Percentiles rank a stretch among this genome's conserved stretches.
Conservation (phyloP, 2,797 vertebrate species). For the Melanotaenia trifasciata region DNA sequence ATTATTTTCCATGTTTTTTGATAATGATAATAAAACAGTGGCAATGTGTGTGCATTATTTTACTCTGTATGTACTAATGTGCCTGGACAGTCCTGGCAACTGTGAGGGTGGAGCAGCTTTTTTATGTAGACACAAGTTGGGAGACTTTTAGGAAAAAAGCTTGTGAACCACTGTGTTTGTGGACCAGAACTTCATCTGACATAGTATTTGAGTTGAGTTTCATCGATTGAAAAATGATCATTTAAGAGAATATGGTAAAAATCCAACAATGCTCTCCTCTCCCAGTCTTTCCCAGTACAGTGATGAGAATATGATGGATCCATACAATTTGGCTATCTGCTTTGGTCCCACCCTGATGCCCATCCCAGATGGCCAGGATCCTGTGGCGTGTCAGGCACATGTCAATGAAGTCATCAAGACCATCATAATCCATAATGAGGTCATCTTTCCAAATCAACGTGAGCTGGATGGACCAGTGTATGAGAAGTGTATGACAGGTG, state of each 20-base stretch:
- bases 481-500: conserved; percentile 98
- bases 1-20: too few relatives aligned
- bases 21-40: background rate
- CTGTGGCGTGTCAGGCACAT: conserved; percentile 95
- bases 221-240: background rate
- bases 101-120: background rate
- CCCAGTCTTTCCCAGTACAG: conserved; percentile 96
- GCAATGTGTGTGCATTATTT: background rate
- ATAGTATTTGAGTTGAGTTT: background rate
- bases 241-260: background rate
- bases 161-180: background rate
- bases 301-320: conserved; percentile 99
- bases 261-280: background rate
- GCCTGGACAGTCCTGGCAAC: background rate
- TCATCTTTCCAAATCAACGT: conserved; percentile 93
- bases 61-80: background rate
- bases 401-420: conserved; percentile 99
- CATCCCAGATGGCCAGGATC: conserved; percentile 96
- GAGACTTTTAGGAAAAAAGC: background rate
- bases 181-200: background rate
- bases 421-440: conserved; percentile 94
- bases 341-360: conserved; percentile 98
- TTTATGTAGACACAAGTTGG: background rate
- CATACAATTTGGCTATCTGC: conserved; percentile 98
- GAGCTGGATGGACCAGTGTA: conserved; percentile 96